These are phyloP conservation scores for Lypha dubia DNA, from an alignment of 2,888 invertebrate species.

Conservation along the genomic window DNA sequence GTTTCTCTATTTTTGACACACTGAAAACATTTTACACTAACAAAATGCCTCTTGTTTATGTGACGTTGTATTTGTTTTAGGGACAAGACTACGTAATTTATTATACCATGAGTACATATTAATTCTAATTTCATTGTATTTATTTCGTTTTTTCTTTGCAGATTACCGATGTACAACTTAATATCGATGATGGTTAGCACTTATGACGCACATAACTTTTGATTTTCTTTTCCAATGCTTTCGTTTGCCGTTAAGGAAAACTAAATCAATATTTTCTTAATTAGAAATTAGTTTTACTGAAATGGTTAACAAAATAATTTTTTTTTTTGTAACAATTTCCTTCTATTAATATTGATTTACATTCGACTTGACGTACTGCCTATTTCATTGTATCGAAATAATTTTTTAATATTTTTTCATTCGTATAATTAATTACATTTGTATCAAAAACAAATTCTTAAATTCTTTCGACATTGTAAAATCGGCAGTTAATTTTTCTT, in stretches of 20 bases:
- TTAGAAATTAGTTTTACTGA: conserved; percentile 34
- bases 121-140: too few relatives aligned
- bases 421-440: too few relatives aligned
- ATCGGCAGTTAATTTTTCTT: conserved; percentile 48
- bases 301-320: conserved; percentile 53
- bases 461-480: too few relatives aligned
- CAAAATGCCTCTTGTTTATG: too few relatives aligned
- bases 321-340: conserved; percentile 18
- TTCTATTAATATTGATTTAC: conserved; percentile 16
- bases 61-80: too few relatives aligned
- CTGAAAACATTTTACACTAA: too few relatives aligned
- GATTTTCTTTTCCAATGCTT: conserved; percentile 33
- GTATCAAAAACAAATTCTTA: too few relatives aligned
- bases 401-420: too few relatives aligned
- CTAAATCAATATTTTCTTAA: conserved; percentile 36
- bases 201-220: conserved; percentile 66
- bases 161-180: conserved; percentile 31
- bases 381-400: too few relatives aligned
- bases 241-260: conserved; percentile 32
- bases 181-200: conserved; percentile 16
- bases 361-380: conserved; percentile 52
- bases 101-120: too few relatives aligned
- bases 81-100: too few relatives aligned
- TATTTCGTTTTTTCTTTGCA: conserved; percentile 46
- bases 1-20: too few relatives aligned